Percentiles rank a stretch among this genome's conserved stretches.
Evolutionary conservation across 2,113 vertebrate species (phyloP).

Genomic region (Istiophorus platypterus): DNA sequence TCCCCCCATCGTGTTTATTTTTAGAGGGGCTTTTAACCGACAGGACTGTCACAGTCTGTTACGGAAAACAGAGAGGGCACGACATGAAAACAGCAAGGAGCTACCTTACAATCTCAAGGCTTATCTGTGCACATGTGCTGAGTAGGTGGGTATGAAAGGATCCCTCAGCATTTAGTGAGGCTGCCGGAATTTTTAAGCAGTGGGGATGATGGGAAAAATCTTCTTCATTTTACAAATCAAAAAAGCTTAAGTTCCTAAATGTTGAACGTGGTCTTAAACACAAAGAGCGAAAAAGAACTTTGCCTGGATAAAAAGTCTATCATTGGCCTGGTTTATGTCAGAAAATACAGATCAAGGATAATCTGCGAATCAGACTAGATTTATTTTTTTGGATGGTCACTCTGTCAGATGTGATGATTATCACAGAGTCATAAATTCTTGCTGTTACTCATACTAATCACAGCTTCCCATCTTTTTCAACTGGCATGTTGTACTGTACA

Average conservation of each 20-base stretch:
- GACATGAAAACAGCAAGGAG: conserved; percentile 40
- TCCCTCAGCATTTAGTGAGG: conserved; percentile 1
- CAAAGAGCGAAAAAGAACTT: neutral
- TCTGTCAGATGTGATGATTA: neutral
- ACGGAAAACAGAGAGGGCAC: conserved; percentile 39
- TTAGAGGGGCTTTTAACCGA: conserved; percentile 36
- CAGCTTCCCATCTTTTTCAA: neutral
- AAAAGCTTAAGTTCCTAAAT: neutral
- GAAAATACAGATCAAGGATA: neutral
- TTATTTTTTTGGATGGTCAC: neutral
- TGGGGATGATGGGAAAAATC: neutral
- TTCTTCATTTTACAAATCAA: neutral
- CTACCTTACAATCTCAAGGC: conserved; percentile 12
- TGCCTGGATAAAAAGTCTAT: too few relatives aligned
- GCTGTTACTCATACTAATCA: too few relatives aligned
- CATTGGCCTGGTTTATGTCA: neutral
- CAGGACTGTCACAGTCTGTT: conserved; percentile 39
- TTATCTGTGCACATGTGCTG: neutral
- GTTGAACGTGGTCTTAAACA: too few relatives aligned
- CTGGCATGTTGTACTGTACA: neutral
- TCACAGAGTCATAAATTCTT: neutral
- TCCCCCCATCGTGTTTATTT: conserved; percentile 31
- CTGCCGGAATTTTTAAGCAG: neutral
- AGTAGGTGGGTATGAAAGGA: neutral
- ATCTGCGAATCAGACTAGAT: neutral